A percentile compares a stretch with the other conserved stretches of the same genome.
phyloP scores from a whole-genome alignment of 2,113 vertebrate genomes.

The Lasiurus borealis region DNA sequence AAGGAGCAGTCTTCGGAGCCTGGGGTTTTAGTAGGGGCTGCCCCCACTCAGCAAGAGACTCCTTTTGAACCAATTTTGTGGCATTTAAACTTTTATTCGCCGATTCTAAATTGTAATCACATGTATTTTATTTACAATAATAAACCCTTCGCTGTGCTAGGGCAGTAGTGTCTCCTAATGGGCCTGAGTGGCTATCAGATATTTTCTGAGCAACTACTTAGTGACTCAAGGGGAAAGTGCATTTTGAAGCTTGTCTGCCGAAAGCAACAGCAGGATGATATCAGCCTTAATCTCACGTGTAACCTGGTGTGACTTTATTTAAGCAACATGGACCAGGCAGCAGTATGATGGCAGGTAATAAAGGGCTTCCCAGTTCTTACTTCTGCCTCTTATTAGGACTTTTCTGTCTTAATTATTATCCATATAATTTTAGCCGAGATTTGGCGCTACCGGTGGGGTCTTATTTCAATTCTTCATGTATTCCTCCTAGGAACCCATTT shows the following conservation, averaged over 20 bases:
- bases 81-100: background rate
- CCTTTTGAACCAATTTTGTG: background rate
- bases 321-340: background rate
- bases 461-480: conserved; percentile 63
- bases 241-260: conserved; percentile 1
- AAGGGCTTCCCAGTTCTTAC: conserved; percentile 25
- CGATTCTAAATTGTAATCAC: background rate
- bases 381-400: conserved; percentile 10
- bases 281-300: conserved; percentile 26
- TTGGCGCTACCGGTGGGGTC: conserved; percentile 26
- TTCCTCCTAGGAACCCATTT: conserved; percentile 75
- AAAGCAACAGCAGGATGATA: background rate
- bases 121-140: background rate
- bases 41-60: background rate
- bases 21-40: background rate
- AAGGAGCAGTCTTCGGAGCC: background rate
- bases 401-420: conserved; percentile 11
- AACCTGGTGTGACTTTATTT: background rate
- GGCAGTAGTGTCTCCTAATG: background rate
- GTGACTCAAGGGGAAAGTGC: background rate
- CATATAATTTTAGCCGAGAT: background rate
- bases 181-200: background rate
- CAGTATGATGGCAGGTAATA: background rate
- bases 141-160: background rate
- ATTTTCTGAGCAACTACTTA: conserved; percentile 54